These are phyloP conservation scores for Drosophila ironensis DNA, from an alignment of 1,140 invertebrate species.

Conservation along the genomic window DNA sequence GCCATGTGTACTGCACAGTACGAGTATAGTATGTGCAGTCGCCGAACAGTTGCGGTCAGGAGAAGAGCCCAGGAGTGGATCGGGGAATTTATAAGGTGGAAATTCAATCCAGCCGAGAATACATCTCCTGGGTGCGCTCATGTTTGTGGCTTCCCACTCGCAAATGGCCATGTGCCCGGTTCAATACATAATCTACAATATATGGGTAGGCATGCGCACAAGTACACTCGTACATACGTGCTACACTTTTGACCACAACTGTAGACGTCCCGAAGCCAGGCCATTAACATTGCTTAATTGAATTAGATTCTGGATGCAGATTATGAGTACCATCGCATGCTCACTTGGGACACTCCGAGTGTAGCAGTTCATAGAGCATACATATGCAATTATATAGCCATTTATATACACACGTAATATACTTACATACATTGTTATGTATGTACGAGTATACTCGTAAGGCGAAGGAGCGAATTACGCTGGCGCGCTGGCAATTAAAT, in stretches of 20 bases:
- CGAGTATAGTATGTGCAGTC: slow-evolving; percentile 12
- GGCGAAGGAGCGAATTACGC: background rate
- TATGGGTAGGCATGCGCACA: no score
- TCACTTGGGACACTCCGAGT: slow-evolving; percentile 23
- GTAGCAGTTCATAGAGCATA: slow-evolving; percentile 1
- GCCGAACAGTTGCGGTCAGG: slow-evolving; percentile 37
- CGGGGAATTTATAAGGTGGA: slow-evolving; percentile 35
- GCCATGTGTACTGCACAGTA: background rate
- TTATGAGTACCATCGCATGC: slow-evolving; percentile 66
- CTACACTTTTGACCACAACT: slow-evolving; percentile 32
- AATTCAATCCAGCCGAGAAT: slow-evolving; percentile 30
- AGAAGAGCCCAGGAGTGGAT: slow-evolving; percentile 35
- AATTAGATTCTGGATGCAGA: slow-evolving; percentile 74
- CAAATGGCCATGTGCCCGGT: background rate
- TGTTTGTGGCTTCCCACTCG: slow-evolving; percentile 29
- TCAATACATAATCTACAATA: slow-evolving; percentile 11
- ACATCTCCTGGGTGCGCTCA: slow-evolving; percentile 18
- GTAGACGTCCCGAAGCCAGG: slow-evolving; percentile 63
- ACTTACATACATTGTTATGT: background rate
- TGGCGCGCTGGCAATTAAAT: background rate
- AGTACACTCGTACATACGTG: no score
- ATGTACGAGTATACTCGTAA: no score
- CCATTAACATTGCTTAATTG: slow-evolving; percentile 77
- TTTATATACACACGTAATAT: background rate
- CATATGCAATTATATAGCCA: slow-evolving; percentile 3